Base-by-base conservation (phyloP, 2,888 invertebrate genomes). In the Cephus sareptanus region DNA sequence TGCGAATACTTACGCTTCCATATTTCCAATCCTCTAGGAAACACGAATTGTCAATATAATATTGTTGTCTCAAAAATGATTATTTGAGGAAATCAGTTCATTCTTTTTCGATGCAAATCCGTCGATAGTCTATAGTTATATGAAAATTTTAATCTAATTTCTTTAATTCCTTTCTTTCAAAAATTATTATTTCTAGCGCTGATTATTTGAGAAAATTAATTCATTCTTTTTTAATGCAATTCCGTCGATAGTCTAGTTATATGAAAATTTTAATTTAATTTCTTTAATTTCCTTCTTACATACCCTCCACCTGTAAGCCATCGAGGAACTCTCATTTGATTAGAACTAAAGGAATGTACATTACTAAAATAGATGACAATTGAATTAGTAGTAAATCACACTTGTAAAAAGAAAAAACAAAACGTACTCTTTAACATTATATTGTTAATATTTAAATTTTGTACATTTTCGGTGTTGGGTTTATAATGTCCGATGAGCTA, bases 331-430 rank as follows among this genome's bases (percentile, higher is more conserved):
- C 30, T 56, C 73, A 76, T 69, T 75, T 73, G 71, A 76, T 74
- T 77, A 79, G 75, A 76, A 79, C 77, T 79, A 79, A 76, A 77
- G 56, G 34, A 81, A 74, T 83, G 83, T 83, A 83, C 79, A 83
- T 83, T 81, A 34, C 77, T 83, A 40, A 78, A 85, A 84, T 86
- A 84, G 82, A 82, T 80, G 82, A 82, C 79, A 80, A 85, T 84
- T 85, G 84, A 83, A 83, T 87, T 87, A 85, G 83, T 81, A 80
- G 83, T 87, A 86, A 82, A 84, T 83, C 79, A 81, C 82, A 85
- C 83, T 80, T 89, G 87, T 89, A 88, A 85, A 89, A 89, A 89
- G 84, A 83, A 83, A 88, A 85, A 89, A 89, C 89, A 84, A 83
- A 83, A 83, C 83, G 77, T 86, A 85, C 83, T 83, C 83, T 84